Evolutionary conservation across 2,113 vertebrate genomes (phyloP), one percentile per base, ranked within the genome.

Genomic region (Ctenomys sociabilis): DNA sequence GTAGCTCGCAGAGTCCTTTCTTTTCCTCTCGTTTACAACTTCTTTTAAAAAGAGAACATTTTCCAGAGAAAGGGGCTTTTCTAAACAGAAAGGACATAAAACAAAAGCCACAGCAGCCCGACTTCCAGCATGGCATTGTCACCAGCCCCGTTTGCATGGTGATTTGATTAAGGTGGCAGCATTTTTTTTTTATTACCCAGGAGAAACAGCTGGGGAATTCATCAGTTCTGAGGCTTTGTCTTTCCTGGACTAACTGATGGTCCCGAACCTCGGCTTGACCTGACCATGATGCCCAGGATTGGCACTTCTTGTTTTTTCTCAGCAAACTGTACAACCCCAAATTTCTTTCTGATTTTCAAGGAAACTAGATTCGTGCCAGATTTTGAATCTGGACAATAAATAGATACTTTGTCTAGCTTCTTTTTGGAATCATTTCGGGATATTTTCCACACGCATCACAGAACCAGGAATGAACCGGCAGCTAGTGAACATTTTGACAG

Each of bases 401-500:
- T 81, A 98, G 97, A 96, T 97, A 98, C 98, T 98, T 98, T 97
- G 97, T 96, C 97, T 92, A 96, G 96, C 97, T 93, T 98, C 97
- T 97, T 97, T 98, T 97, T 99, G 98, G 98, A 98, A 98, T 98
- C 80, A 16, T 98, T 99, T 98, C 98, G 98, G 98, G 97, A 98
- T 98, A 98, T 98, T 98, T 98, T 98, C 96, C 98, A 97, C 98
- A 98, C 98, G 98, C 99, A 98, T 97, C 98, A 98, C 98, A 98
- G 98, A 99, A 98, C 98, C 99, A 98, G 99, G 99, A 99, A 99
- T 99, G 99, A 99, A 98, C 99, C 99, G 99, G 97, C 98, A 99
- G 98, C 98, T 99, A 98, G 97, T 99, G 95, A 99, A 98, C 98
- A 98, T 99, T 99, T 98, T 99, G 98, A 99, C 99, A 99, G 99